Evolutionary conservation across 2,113 vertebrate species (phyloP).

Genomic region (Apodemus sylvaticus): DNA sequence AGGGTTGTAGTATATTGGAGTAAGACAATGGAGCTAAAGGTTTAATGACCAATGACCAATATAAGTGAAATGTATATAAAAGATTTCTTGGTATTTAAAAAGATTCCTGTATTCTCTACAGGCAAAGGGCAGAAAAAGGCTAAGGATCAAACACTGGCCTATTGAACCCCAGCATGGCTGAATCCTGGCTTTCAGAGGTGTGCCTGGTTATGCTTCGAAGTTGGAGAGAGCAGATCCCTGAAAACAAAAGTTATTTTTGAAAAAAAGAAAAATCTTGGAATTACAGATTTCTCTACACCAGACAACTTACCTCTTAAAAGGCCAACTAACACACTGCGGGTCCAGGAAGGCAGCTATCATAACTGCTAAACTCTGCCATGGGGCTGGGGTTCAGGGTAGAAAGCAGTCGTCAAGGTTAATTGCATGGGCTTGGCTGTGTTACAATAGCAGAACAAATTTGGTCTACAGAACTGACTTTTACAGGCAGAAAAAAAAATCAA

Average conservation of each 20-base stretch:
- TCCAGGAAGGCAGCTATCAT: not conserved
- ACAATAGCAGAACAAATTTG: not conserved
- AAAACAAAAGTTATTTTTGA: not conserved
- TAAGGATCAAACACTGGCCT: not conserved
- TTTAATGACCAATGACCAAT: not conserved
- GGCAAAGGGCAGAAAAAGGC: not conserved
- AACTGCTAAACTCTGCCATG: not conserved
- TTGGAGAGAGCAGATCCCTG: not conserved
- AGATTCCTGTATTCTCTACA: not conserved
- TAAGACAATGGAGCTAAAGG: not conserved
- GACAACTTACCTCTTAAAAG: not conserved
- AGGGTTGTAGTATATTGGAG: not conserved
- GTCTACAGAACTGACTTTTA: not conserved
- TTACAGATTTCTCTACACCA: not conserved
- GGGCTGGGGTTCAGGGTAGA: not conserved
- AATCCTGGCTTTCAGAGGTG: not conserved
- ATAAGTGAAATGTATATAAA: not conserved
- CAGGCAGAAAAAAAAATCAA: not conserved
- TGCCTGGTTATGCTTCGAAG: not conserved
- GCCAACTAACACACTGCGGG: not conserved
- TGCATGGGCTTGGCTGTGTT: not conserved
- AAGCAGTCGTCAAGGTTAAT: not conserved
- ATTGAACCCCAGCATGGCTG: no score
- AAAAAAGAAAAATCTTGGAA: not conserved
- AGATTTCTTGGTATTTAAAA: not conserved